Evolutionary conservation across 2,113 vertebrate genomes (phyloP), one percentile per base, ranked within the genome.

Genomic region (Paramisgurnus dabryanus): DNA sequence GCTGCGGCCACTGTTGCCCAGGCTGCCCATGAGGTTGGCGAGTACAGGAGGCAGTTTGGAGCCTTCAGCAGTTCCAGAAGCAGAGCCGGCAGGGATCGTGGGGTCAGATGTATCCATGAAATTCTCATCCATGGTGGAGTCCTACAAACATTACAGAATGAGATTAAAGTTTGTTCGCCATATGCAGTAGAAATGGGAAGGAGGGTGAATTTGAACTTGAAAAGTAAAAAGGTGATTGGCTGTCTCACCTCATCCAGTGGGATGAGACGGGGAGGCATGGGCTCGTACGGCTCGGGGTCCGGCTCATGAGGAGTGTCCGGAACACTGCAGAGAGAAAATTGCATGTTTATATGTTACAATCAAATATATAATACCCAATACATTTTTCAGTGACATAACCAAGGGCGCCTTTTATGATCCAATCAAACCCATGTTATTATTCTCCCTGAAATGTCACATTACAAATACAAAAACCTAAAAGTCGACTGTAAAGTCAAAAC

Each of bases 11-110:
- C 87, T 94, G 34, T 61, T 83, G 76, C 83, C 83, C 53, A 93
- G 74, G 83, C 90, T 93, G 18, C 75, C 90, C 85, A 93, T 93
- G 58, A 98, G 93, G 86, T 98, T 98, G 74, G 96, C 96, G 8
- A 98, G 88, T 34, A 98, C 95, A 0, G 96, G 95, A 0, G 97
- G 96, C 57, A 98, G 91, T 72, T 98, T 98, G 84, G 95, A 93
- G 49, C 89, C 83, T 49, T 93, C 93, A 0, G 7, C 66, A 34
- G 89, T 82, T 2, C 80, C 88, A 18, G 92, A 79, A 5, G 89
- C 88, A 2, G 91, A 85, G 7, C 87, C 89, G 0, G 88, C 87
- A 13, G 87, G 86, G 0, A 88, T 82, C 0, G 90, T 83, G 0
- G 92, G 84, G 75, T 96, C 94, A 85, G 94, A 82, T 4, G 92